phyloP scores from a whole-genome alignment of 2,888 invertebrate genomes.

The Osmoderma eremita region DNA sequence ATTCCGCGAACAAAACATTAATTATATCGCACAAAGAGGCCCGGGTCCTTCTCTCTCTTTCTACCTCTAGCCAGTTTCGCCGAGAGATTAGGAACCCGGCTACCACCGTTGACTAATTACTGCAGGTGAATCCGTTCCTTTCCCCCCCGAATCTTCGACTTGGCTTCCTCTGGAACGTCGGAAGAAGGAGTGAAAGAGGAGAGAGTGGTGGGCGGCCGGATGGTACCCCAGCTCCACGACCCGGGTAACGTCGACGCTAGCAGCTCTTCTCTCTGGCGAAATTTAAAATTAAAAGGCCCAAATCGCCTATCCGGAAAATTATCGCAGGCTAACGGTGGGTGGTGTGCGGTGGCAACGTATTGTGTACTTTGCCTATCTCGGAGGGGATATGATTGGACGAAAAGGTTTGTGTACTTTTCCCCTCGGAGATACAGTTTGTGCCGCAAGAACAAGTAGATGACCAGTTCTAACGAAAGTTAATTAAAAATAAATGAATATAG shows the following conservation, averaged over 20 bases:
- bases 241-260: too few species aligned
- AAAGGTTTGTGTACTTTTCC: too few species aligned
- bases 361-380: neutral
- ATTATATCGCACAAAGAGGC: conserved; percentile 56
- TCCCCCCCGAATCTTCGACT: conserved; percentile 43
- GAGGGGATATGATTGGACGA: neutral
- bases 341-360: too few species aligned
- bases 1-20: conserved; percentile 57
- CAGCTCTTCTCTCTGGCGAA: neutral
- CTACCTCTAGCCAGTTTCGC: conserved; percentile 32
- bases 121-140: conserved; percentile 54
- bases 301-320: conserved; percentile 21
- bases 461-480: too few species aligned
- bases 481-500: too few species aligned
- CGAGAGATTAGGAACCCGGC: conserved; percentile 52
- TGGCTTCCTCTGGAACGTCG: neutral
- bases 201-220: too few species aligned
- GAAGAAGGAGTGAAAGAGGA: too few species aligned
- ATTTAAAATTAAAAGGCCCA: conserved; percentile 27
- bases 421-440: too few species aligned
- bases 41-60: neutral
- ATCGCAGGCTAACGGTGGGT: neutral
- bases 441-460: too few species aligned
- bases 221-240: neutral
- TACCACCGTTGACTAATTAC: conserved; percentile 57